A percentile compares a stretch with the other conserved stretches of the same genome.
phyloP scores from a whole-genome alignment of 2,888 invertebrate species.

The Bhutanitis thaidina region DNA sequence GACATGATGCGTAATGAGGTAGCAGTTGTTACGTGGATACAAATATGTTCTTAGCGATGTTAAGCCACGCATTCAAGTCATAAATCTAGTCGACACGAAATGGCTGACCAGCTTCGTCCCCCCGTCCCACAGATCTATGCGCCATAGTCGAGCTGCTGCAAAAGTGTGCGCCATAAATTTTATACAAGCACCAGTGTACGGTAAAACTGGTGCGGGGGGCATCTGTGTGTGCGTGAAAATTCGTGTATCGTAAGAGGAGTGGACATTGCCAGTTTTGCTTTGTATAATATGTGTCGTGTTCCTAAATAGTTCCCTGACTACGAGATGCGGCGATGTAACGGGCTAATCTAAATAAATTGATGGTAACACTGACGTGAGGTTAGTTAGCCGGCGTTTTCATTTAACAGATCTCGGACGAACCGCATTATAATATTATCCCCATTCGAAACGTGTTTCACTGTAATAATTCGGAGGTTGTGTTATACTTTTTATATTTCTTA shows the following conservation, averaged over 20 bases:
- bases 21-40: slow-evolving; percentile 17
- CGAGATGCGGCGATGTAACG: slow-evolving; percentile 50
- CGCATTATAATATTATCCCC: slow-evolving; percentile 24
- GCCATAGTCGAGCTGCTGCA: slow-evolving; percentile 55
- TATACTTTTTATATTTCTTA: no score
- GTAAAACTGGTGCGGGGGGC: slow-evolving; percentile 65
- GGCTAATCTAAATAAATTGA: slow-evolving; percentile 69
- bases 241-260: slow-evolving; percentile 67
- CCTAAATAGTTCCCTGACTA: slow-evolving; percentile 27
- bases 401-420: slow-evolving; percentile 41
- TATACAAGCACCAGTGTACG: slow-evolving; percentile 72
- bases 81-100: slow-evolving; percentile 78
- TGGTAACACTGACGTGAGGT: slow-evolving; percentile 45
- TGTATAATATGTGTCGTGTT: slow-evolving; percentile 60
- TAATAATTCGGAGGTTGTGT: no score
- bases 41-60: slow-evolving; percentile 61
- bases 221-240: slow-evolving; percentile 71
- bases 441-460: not conserved
- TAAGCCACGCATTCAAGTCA: slow-evolving; percentile 69
- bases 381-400: slow-evolving; percentile 48
- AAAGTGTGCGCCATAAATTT: slow-evolving; percentile 80
- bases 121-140: slow-evolving; percentile 61
- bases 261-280: slow-evolving; percentile 70
- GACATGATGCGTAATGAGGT: slow-evolving; percentile 7
- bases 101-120: slow-evolving; percentile 71